A percentile compares a stretch with the other conserved stretches of the same genome.
phyloP scores from a whole-genome alignment of 2,888 invertebrate species.

The Alentia gelatinosa region DNA sequence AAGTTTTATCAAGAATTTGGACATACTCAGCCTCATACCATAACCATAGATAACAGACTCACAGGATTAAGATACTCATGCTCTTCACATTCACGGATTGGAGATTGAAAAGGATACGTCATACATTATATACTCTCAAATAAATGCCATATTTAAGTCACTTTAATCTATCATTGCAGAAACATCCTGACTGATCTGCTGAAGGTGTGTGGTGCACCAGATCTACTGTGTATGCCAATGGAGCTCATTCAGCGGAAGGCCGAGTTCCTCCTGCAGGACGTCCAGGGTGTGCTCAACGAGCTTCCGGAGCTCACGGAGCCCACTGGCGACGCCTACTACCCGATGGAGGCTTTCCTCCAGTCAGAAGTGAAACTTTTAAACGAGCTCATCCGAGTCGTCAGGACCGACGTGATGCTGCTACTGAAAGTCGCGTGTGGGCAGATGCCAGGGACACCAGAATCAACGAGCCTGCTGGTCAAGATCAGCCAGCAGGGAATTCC shows the following conservation, averaged over 20 bases:
- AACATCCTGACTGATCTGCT: constrained; percentile 50
- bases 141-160: too few relatives aligned
- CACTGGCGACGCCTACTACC: constrained; percentile 72
- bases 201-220: constrained; percentile 57
- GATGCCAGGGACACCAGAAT: background rate
- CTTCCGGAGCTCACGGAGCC: constrained; percentile 70
- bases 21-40: too few relatives aligned
- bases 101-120: background rate
- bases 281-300: constrained; percentile 1
- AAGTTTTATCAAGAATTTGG: too few relatives aligned
- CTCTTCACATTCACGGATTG: background rate
- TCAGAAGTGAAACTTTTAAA: constrained; percentile 70
- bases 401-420: constrained; percentile 30
- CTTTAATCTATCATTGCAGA: constrained; percentile 58
- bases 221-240: background rate
- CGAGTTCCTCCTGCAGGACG: constrained; percentile 52
- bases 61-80: too few relatives aligned
- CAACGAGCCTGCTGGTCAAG: background rate
- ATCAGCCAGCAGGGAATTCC: constrained; percentile 72
- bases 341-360: constrained; percentile 73
- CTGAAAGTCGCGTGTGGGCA: constrained; percentile 29
- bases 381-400: constrained; percentile 14
- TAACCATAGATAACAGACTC: too few relatives aligned
- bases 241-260: constrained; percentile 50
- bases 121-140: too few relatives aligned